Conservation (phyloP, 2,888 invertebrate genomes). For the Eubasilissa splendida region DNA sequence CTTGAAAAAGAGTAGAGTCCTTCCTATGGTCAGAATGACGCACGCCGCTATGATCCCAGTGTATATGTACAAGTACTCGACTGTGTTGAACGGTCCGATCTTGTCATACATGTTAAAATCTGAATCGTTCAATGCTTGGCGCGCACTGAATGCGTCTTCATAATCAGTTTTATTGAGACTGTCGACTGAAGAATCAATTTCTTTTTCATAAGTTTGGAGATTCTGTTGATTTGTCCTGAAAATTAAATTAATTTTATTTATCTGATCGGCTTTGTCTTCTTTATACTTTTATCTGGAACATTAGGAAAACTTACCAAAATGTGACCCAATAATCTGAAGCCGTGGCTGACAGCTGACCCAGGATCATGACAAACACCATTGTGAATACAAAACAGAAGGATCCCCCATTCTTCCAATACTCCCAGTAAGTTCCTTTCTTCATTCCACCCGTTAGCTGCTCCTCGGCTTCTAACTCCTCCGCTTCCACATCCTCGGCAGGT, state of each 20-base stretch:
- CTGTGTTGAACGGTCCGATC: slow-evolving; percentile 50
- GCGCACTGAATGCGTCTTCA: neutral
- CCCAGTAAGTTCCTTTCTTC: slow-evolving; percentile 66
- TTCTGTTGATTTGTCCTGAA: slow-evolving; percentile 55
- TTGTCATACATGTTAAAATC: slow-evolving; percentile 50
- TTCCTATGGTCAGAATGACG: slow-evolving; percentile 63
- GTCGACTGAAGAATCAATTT: neutral
- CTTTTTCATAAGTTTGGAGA: neutral
- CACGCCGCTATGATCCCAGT: slow-evolving; percentile 50
- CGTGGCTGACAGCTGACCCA: slow-evolving; percentile 56
- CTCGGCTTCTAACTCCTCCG: slow-evolving; percentile 63
- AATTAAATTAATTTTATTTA: neutral
- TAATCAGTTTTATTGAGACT: neutral
- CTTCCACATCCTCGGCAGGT: slow-evolving; percentile 61
- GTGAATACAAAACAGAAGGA: slow-evolving; percentile 65
- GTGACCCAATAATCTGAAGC: slow-evolving; percentile 57
- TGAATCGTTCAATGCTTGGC: neutral
- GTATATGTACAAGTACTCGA: slow-evolving; percentile 56
- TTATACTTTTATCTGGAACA: neutral
- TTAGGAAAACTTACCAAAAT: slow-evolving; percentile 48
- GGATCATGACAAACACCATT: slow-evolving; percentile 60
- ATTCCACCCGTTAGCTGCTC: slow-evolving; percentile 64
- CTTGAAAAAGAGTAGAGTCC: slow-evolving; percentile 81
- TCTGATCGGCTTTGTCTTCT: too few species aligned
- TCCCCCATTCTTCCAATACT: slow-evolving; percentile 71